Base-by-base conservation (phyloP, 2,888 invertebrate species). In the Parthenolecanium corni region DNA sequence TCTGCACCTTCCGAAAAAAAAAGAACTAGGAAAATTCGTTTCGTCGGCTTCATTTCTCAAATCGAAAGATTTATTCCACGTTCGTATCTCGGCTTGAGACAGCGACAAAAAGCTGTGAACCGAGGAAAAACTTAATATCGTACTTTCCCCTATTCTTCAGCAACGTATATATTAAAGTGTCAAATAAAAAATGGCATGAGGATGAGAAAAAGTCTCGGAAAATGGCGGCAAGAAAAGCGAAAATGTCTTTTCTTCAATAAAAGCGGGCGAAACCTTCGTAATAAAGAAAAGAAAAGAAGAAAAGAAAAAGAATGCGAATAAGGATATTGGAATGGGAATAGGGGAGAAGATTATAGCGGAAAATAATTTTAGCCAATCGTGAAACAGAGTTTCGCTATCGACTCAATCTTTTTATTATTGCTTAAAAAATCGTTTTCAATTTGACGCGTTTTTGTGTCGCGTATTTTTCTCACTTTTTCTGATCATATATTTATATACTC, bases 201-300 rank as follows among this genome's bases (percentile, higher is more conserved):
- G 49, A 49, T 49, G 47, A 47, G 58, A 49, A 58, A 58, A 58
- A 38, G 38, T 58, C 58, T 47, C 38, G 20, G 52, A 58, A 58
- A 58, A 58, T 58, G 58, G 58, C 58, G 58, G 47, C 58, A 38
- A 51, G 58, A 58, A 58, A 49, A 49, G 16, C 47, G 36, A 47
- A 58, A 58, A 58, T 58, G 58, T 58, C 47, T 47, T 58, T 58
- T 58, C 58, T 58, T 58, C 58, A 58, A 58, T 58, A 58, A 58
- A 58, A 58, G 58, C 58, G 58, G 58, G 49, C 46, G 49, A 38
- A 47, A 51, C 47, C 47, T 47, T 58, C 58, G 18, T 58, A 58
- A 31, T 31, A 31, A 31, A 31, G 31, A 31, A 31, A 31, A 31
- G 31, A 31, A 31, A 9, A 31, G 31, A 31, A 31, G 9, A 31